Conservation (phyloP, 2,113 vertebrate species). For the Cervus canadensis region DNA sequence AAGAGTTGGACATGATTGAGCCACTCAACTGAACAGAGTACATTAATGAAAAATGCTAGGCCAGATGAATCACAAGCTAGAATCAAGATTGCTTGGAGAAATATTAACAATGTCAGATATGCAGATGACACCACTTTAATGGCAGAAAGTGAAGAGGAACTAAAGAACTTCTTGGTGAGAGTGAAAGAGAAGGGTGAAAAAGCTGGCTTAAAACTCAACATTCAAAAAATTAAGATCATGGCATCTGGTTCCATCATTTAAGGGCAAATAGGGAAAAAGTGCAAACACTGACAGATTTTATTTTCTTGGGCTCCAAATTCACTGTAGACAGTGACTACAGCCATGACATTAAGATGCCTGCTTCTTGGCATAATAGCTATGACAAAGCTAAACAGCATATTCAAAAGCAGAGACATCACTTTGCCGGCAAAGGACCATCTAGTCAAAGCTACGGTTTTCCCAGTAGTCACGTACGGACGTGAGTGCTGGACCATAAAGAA, state of each 20-base stretch:
- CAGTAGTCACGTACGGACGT: accelerated
- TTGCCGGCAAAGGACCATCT: neutral
- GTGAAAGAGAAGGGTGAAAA: neutral
- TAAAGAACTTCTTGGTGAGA: neutral
- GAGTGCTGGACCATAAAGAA: neutral
- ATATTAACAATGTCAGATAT: neutral
- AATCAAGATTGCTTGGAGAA: neutral
- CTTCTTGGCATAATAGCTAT: neutral
- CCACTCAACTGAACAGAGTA: neutral
- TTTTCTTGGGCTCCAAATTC: neutral
- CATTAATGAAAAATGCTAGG: neutral
- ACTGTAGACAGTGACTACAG: neutral
- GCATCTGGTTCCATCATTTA: neutral
- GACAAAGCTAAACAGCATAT: neutral
- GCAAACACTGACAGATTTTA: neutral
- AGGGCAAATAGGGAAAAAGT: neutral
- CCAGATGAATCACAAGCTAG: neutral
- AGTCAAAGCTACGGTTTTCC: neutral
- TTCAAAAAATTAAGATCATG: neutral
- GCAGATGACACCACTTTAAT: neutral
- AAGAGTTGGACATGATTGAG: neutral
- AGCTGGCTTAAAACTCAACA: neutral
- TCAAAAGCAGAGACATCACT: neutral
- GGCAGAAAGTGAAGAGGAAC: neutral
- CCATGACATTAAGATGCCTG: neutral